These are phyloP conservation scores for Plecturocebus donacophilus DNA, from an alignment of 2,113 vertebrate species.

Conservation along the genomic window DNA sequence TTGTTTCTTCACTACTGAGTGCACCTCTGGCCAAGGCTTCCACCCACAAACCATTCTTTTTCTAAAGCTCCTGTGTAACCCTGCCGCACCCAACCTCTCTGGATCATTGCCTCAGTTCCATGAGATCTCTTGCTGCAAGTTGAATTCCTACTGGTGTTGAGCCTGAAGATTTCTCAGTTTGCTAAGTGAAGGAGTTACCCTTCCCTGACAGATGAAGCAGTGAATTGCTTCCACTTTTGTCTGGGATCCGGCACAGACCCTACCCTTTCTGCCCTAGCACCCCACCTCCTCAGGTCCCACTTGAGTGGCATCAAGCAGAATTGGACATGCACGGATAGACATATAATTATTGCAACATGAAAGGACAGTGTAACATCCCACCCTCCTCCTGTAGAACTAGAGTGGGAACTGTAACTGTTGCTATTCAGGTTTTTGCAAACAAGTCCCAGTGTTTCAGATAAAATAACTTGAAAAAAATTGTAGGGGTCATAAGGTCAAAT, in stretches of 20 bases:
- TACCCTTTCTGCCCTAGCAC: neutral
- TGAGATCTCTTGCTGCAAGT: neutral
- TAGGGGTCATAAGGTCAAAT: neutral
- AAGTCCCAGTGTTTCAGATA: neutral
- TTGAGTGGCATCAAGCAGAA: neutral
- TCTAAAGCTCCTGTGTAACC: neutral
- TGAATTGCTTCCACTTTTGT: neutral
- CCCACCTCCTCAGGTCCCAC: too few relatives aligned
- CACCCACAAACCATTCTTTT: neutral
- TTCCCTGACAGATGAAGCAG: neutral
- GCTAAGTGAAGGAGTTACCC: neutral
- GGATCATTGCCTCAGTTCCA: neutral
- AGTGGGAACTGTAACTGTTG: neutral
- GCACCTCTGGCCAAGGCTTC: neutral
- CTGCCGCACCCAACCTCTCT: neutral
- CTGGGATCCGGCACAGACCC: neutral
- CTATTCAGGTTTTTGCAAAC: neutral
- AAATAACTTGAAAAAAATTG: neutral
- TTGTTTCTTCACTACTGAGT: neutral
- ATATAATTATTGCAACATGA: neutral
- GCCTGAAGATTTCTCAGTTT: neutral
- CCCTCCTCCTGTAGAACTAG: neutral
- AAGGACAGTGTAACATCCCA: neutral
- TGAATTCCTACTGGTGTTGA: neutral
- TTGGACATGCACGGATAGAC: neutral